Conservation (phyloP, 2,888 invertebrate genomes). For the Megastigmus dorsalis region DNA sequence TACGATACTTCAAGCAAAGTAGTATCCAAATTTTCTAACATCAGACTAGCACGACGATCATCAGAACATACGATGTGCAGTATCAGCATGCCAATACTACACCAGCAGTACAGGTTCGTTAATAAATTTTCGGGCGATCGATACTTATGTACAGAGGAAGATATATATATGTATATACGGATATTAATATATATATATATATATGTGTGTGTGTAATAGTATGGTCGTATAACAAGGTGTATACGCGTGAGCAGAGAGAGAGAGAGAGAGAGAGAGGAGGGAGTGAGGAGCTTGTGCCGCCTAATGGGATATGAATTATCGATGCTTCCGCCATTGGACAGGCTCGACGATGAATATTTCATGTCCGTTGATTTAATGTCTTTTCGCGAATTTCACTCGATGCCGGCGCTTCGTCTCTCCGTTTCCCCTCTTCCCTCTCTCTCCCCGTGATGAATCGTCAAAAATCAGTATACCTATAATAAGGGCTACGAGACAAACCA, state of each 20-base stretch:
- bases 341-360: constrained; percentile 46
- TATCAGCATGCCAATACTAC: no score
- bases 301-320: constrained; percentile 48
- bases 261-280: background rate
- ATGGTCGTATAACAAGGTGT: background rate
- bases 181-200: no score
- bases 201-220: no score
- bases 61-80: no score
- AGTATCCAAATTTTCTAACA: no score
- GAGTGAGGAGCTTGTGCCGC: background rate
- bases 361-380: constrained; percentile 49
- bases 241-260: background rate
- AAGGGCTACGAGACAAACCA: background rate
- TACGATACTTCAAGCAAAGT: no score
- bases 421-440: background rate
- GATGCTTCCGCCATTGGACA: constrained; percentile 26
- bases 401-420: background rate
- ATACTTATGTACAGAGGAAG: background rate
- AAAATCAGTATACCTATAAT: constrained; percentile 21
- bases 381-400: constrained; percentile 7
- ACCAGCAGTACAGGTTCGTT: no score
- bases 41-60: no score
- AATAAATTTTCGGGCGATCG: no score
- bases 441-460: constrained; percentile 26
- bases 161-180: no score